These are phyloP conservation scores for Bubo bubo DNA, from an alignment of 2,113 vertebrate species.

Conservation along the genomic window DNA sequence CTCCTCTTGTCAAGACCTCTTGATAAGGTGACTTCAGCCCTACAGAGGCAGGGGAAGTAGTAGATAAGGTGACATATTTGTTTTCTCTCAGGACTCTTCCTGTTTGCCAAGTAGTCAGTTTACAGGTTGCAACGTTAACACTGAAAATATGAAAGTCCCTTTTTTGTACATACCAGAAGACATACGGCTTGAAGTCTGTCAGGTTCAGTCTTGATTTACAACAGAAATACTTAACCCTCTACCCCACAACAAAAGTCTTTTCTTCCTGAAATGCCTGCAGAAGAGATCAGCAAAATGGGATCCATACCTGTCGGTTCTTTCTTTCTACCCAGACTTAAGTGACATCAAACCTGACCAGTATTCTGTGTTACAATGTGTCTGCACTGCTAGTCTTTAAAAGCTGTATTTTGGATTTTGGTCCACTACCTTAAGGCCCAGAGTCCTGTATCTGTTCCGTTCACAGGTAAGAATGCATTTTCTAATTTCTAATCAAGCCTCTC, in stretches of 20 bases:
- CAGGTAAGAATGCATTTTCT: neutral
- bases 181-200: neutral
- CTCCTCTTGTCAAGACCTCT: neutral
- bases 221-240: neutral
- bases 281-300: neutral
- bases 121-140: neutral
- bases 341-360: neutral
- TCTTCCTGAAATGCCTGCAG: neutral
- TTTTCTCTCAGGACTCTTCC: neutral
- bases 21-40: neutral
- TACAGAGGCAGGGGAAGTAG: neutral
- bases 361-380: neutral
- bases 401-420: neutral
- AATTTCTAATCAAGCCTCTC: neutral
- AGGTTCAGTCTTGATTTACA: neutral
- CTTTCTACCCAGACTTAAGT: neutral
- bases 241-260: neutral
- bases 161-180: neutral
- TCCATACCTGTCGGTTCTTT: neutral
- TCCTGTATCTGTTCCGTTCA: neutral
- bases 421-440: neutral
- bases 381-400: neutral
- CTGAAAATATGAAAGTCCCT: neutral
- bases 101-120: neutral
- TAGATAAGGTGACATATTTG: neutral